phyloP scores from a whole-genome alignment of 2,888 invertebrate species.

The Iphiclides podalirius region DNA sequence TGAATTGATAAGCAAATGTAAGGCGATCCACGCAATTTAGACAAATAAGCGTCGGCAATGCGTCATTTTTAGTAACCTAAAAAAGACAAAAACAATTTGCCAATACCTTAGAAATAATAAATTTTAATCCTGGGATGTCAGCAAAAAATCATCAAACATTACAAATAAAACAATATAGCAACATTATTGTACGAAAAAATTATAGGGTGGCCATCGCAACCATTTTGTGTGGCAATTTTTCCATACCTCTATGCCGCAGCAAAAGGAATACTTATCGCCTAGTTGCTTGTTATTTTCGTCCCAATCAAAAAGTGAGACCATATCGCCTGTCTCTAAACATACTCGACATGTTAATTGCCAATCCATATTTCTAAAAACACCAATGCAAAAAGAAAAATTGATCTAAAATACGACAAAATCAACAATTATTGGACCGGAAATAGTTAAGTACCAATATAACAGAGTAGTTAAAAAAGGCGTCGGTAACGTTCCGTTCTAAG shows the following conservation, averaged over 20 bases:
- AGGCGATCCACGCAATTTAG: slow-evolving; percentile 72
- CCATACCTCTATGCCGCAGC: slow-evolving; percentile 74
- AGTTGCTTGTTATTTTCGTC: slow-evolving; percentile 79
- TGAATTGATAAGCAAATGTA: slow-evolving; percentile 72
- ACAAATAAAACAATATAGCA: slow-evolving; percentile 71
- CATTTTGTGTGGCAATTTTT: slow-evolving; percentile 74
- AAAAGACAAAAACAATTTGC: slow-evolving; percentile 19
- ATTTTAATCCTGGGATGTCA: slow-evolving; percentile 61
- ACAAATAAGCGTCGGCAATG: slow-evolving; percentile 73
- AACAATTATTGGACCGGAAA: slow-evolving; percentile 54
- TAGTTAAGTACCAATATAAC: slow-evolving; percentile 49
- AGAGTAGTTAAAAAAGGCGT: slow-evolving; percentile 24
- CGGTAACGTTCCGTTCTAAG: slow-evolving; percentile 36
- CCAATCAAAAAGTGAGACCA: slow-evolving; percentile 78
- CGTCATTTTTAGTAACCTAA: slow-evolving; percentile 71
- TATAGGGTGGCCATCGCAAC: slow-evolving; percentile 79
- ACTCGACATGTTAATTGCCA: slow-evolving; percentile 78
- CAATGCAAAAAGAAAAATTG: slow-evolving; percentile 32
- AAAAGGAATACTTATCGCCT: slow-evolving; percentile 71
- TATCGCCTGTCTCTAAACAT: slow-evolving; percentile 72
- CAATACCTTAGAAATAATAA: slow-evolving; percentile 26
- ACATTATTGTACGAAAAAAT: slow-evolving; percentile 73
- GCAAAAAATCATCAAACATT: slow-evolving; percentile 58
- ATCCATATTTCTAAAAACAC: slow-evolving; percentile 57
- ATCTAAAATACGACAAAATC: slow-evolving; percentile 42